A percentile compares a stretch with the other conserved stretches of the same genome.
Conservation (phyloP, 35 echinoderm and acorn worm genomes). For the Stichopus chloronotus region DNA sequence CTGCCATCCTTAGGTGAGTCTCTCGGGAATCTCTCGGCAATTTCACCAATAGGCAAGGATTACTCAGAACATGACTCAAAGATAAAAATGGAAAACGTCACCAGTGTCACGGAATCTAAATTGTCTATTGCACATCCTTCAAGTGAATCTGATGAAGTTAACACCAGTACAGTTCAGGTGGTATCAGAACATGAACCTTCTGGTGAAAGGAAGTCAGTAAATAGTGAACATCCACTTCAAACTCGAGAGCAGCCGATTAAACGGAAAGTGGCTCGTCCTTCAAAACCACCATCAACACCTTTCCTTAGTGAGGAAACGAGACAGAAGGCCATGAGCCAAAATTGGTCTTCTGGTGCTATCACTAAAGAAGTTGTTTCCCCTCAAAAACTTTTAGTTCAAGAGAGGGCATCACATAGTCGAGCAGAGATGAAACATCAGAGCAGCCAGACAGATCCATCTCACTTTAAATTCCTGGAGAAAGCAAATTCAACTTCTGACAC, state of each 20-base stretch:
- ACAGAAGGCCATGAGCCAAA: conserved; percentile 15
- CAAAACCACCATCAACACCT: neutral
- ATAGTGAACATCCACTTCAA: neutral
- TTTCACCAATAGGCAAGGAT: neutral
- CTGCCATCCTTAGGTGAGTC: conserved; percentile 5
- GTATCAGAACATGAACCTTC: neutral
- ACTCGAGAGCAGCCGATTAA: neutral
- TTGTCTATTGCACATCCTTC: neutral
- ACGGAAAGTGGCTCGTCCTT: conserved; percentile 8
- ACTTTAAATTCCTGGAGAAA: conserved; percentile 29
- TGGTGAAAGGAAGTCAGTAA: neutral
- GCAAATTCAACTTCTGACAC: neutral
- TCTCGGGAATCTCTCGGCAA: neutral
- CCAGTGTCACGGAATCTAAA: neutral
- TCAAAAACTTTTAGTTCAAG: neutral
- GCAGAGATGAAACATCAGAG: conserved; percentile 17
- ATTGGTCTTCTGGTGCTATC: conserved; percentile 47
- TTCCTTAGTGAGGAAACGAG: conserved; percentile 15
- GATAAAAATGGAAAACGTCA: neutral
- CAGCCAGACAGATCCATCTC: conserved; percentile 42
- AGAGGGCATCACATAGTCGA: neutral
- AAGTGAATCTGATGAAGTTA: neutral
- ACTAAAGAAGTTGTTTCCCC: conserved; percentile 23
- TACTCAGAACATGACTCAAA: neutral
- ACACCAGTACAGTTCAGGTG: neutral